phyloP scores from a whole-genome alignment of 2,888 invertebrate species.

The Flexamia atlantica region DNA sequence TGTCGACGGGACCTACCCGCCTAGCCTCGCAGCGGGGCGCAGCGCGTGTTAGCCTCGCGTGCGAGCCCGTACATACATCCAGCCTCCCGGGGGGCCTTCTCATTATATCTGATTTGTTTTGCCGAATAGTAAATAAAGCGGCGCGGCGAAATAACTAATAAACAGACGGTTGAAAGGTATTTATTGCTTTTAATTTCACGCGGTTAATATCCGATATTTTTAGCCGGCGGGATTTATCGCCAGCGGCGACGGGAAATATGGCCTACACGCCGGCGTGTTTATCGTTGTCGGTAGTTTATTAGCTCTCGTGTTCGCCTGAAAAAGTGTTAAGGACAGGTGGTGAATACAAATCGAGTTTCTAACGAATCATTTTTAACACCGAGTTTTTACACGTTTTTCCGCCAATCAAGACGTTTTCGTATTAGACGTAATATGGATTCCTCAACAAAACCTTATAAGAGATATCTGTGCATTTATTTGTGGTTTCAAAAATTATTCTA shows the following conservation, averaged over 20 bases:
- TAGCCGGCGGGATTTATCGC: slow-evolving; percentile 1
- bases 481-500: too few relatives aligned
- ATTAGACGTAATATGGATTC: too few relatives aligned
- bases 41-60: background rate
- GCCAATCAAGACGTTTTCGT: too few relatives aligned
- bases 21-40: slow-evolving; percentile 2
- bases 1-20: slow-evolving; percentile 18
- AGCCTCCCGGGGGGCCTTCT: slow-evolving; percentile 25
- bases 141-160: slow-evolving; percentile 19
- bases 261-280: background rate
- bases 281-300: slow-evolving; percentile 12
- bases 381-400: too few relatives aligned
- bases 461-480: too few relatives aligned
- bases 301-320: background rate
- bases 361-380: too few relatives aligned
- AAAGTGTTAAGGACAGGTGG: background rate
- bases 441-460: too few relatives aligned
- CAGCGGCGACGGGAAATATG: background rate
- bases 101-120: slow-evolving; percentile 47
- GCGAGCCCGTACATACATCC: slow-evolving; percentile 2
- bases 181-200: slow-evolving; percentile 27
- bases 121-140: slow-evolving; percentile 19
- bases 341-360: too few relatives aligned
- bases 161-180: slow-evolving; percentile 22
- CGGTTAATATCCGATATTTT: slow-evolving; percentile 34